phyloP scores from a whole-genome alignment of 2,113 vertebrate species.

The Campylomormyrus tamandua region DNA sequence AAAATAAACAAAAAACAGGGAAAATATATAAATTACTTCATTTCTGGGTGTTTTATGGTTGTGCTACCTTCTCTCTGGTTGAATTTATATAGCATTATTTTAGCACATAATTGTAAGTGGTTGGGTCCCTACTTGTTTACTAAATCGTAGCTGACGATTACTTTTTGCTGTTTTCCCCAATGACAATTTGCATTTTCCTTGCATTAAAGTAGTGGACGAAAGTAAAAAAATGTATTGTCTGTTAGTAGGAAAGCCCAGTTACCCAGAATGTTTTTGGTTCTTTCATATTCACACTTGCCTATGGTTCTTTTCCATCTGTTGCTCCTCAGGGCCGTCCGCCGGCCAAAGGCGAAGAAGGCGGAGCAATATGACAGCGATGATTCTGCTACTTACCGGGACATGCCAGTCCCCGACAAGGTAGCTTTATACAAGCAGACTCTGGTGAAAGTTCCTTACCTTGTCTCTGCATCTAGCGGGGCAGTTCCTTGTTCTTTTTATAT shows the following conservation, averaged over 20 bases:
- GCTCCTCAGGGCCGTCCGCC: conserved; percentile 33
- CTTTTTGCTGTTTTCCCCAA: neutral
- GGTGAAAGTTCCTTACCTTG: neutral
- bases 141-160: neutral
- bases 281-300: neutral
- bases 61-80: neutral
- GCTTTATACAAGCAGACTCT: neutral
- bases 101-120: neutral
- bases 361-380: conserved; percentile 56
- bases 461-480: neutral
- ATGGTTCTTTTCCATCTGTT: neutral
- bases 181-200: neutral
- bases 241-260: neutral
- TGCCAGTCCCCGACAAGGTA: conserved; percentile 60
- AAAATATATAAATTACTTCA: neutral
- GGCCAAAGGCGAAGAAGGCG: conserved; percentile 32
- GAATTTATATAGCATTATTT: neutral
- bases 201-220: neutral
- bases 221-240: neutral
- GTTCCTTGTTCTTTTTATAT: neutral
- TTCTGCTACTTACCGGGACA: conserved; percentile 47
- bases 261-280: neutral
- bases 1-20: neutral
- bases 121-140: neutral
- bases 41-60: neutral